Conservation (phyloP, 1,140 invertebrate species). For the Temnothorax nylanderi region DNA sequence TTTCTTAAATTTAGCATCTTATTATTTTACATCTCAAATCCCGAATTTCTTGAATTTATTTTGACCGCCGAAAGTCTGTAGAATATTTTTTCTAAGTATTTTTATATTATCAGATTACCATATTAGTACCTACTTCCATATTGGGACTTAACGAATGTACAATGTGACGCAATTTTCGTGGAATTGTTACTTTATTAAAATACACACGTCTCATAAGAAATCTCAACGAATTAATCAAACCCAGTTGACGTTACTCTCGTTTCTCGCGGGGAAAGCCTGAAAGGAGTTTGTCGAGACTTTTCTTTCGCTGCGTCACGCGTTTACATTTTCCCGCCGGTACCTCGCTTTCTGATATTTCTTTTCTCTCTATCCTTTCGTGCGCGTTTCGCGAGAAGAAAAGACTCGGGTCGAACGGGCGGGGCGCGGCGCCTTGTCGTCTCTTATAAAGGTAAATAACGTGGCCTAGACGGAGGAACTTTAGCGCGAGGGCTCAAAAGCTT, state of each 20-base stretch:
- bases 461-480: slow-evolving; percentile 57
- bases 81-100: neutral
- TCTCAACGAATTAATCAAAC: slow-evolving; percentile 17
- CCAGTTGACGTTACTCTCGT: slow-evolving; percentile 6
- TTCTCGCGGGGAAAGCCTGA: neutral
- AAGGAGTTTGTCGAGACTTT: slow-evolving; percentile 35
- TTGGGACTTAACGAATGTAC: neutral
- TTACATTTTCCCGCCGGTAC: slow-evolving; percentile 43
- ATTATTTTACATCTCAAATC: neutral
- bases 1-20: neutral
- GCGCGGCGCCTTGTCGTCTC: slow-evolving; percentile 46
- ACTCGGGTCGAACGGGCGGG: slow-evolving; percentile 27
- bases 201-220: neutral
- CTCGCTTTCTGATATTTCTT: slow-evolving; percentile 45
- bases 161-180: neutral
- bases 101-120: neutral
- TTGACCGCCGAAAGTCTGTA: neutral
- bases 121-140: neutral
- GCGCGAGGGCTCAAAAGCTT: slow-evolving; percentile 53
- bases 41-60: neutral
- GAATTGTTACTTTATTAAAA: neutral
- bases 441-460: slow-evolving; percentile 62
- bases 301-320: slow-evolving; percentile 20
- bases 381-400: slow-evolving; percentile 34
- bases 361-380: slow-evolving; percentile 35